Evolutionary conservation across 2,113 vertebrate species (phyloP).

Genomic region (Dolichotis patagonum): DNA sequence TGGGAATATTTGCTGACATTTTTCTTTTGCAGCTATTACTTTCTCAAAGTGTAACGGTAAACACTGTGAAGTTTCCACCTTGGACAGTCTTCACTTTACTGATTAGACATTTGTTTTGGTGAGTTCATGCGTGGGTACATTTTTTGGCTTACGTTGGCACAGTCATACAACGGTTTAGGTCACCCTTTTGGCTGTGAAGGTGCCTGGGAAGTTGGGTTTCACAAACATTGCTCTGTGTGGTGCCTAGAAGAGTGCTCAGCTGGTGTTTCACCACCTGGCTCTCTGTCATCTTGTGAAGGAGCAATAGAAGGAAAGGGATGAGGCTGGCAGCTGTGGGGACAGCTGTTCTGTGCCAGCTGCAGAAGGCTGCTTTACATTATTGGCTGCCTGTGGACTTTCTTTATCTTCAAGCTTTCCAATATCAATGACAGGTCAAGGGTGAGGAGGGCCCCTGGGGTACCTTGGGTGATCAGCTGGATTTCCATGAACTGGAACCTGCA

Average conservation of each 20-base stretch:
- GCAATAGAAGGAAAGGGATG: neutral
- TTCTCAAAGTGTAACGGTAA: slow-evolving; percentile 41
- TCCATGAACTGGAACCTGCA: neutral
- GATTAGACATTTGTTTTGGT: slow-evolving; percentile 73
- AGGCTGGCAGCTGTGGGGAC: neutral
- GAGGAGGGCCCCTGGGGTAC: too few relatives aligned
- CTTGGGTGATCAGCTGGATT: neutral
- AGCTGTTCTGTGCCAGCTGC: neutral
- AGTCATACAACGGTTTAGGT: slow-evolving; percentile 42
- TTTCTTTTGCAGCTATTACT: neutral
- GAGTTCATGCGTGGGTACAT: slow-evolving; percentile 79
- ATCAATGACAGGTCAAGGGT: neutral
- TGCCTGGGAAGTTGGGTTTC: neutral
- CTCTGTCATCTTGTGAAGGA: neutral
- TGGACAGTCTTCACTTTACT: slow-evolving; percentile 78
- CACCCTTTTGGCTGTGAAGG: neutral
- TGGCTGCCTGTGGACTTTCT: neutral
- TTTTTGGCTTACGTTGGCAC: neutral
- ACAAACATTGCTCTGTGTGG: neutral
- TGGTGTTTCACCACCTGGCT: neutral
- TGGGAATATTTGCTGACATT: slow-evolving; percentile 54
- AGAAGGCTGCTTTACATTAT: neutral
- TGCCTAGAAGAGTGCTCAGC: neutral
- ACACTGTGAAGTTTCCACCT: slow-evolving; percentile 70
- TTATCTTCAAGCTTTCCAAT: neutral